These are phyloP conservation scores for Leptopilina syphax DNA, from an alignment of 2,888 invertebrate genomes.

Conservation along the genomic window DNA sequence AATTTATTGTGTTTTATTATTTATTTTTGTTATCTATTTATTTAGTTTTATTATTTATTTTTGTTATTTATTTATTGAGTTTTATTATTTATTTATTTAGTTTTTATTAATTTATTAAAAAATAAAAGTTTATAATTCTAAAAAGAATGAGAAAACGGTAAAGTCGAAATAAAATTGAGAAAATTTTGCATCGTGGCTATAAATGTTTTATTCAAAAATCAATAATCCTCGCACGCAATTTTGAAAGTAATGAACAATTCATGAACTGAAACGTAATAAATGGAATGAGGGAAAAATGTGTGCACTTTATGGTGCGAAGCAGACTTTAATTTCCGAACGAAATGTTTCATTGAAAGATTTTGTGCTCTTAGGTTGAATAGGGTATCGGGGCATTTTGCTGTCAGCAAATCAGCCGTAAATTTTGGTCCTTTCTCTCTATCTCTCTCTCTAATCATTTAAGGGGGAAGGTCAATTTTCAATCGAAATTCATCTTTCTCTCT, in stretches of 20 bases:
- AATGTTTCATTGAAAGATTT: conserved; percentile 36
- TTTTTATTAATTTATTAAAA: no score
- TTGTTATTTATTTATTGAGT: no score
- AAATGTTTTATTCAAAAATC: background rate
- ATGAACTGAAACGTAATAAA: background rate
- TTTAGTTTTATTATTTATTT: no score
- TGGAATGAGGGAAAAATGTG: background rate
- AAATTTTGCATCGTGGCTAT: no score
- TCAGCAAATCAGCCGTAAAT: conserved; percentile 41
- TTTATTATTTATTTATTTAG: no score
- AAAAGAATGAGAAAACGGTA: no score
- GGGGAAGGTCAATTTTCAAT: conserved; percentile 25
- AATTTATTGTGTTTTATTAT: no score
- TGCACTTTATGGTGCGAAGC: conserved; percentile 6
- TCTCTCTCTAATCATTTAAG: background rate
- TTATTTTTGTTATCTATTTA: no score
- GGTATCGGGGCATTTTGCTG: conserved; percentile 33
- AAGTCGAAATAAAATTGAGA: no score
- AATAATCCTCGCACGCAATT: background rate
- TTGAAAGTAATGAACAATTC: conserved; percentile 6
- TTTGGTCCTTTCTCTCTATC: background rate
- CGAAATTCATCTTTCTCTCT: conserved; percentile 12
- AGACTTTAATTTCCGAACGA: conserved; percentile 11
- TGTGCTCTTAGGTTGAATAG: conserved; percentile 12
- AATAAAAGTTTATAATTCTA: no score